Evolutionary conservation across 2,888 invertebrate genomes (phyloP), one percentile per base, ranked within the genome.

Genomic region (Oxyteleia sp.): DNA sequence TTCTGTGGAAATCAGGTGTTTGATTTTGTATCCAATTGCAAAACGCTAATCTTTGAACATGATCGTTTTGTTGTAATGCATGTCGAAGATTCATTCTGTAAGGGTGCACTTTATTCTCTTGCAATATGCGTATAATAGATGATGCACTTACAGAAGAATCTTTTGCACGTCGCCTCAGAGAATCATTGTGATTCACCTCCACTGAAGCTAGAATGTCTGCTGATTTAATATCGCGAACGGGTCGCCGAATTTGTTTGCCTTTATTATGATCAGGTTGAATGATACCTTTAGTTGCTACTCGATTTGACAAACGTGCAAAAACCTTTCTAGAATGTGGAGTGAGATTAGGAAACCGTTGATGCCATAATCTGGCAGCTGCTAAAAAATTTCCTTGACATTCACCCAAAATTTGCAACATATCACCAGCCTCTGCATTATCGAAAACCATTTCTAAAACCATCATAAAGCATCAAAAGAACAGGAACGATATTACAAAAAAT

Each of bases 201-300:
- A 41, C 18, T 49, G 47, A 45, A 45, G 63, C 26, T 15, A 63
- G 2, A 32, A 45, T 45, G 16, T 63, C 63, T 29, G 20, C 63
- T 13, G 35, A 7, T 66, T 13, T 51, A 32, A 38, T 10, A 51
- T 49, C 18, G 16, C 26, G 43, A 38, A 66, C 38, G 11, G 15
- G 66, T 51, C 43, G 35, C 0, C 68, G 53, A 13, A 68, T 68
- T 51, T 68, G 51, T 68, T 41, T 68, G 7, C 51, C 18, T 20
- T 68, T 53, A 49, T 53, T 68, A 38, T 68, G 43, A 55, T 66
- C 18, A 0, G 35, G 68, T 10, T 53, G 41, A 53, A 41, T 26
- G 1, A 53, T 41, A 11, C 55, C 68, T 68, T 53, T 13, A 41
- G 51, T 68, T 53, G 13, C 43, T n/a, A 53, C n/a, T 68, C 55